These are phyloP conservation scores for Tipula helvola DNA, from an alignment of 2,888 invertebrate species.

Conservation along the genomic window DNA sequence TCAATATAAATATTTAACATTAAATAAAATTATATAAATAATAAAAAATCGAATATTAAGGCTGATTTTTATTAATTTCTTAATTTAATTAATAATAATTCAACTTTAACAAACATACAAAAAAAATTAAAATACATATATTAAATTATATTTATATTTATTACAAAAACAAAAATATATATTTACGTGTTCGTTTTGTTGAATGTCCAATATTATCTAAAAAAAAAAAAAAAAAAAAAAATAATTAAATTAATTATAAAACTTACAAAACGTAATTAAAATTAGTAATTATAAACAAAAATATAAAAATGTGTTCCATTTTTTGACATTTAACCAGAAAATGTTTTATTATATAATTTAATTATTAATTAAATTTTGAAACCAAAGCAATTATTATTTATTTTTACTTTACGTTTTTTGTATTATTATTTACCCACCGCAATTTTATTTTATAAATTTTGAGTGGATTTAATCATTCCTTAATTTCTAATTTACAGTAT, in stretches of 20 bases:
- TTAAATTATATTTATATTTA: slow-evolving; percentile 4
- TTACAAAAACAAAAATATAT: neutral
- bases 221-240: neutral
- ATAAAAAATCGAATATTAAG: neutral
- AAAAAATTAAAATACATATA: neutral
- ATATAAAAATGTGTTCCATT: neutral
- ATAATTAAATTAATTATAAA: neutral
- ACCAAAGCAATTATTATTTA: neutral
- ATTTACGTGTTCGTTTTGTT: neutral
- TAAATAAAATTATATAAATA: neutral
- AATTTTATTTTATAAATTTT: neutral
- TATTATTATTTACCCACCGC: neutral
- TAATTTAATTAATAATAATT: slow-evolving; percentile 4
- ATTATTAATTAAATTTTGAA: neutral
- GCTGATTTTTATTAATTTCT: neutral
- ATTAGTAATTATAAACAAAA: neutral
- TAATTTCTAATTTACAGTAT: neutral
- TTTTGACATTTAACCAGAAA: neutral
- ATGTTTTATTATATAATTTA: neutral
- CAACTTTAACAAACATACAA: neutral
- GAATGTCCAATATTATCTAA: neutral
- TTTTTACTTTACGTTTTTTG: neutral
- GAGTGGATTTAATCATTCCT: neutral
- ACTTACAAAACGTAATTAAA: neutral
- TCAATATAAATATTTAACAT: neutral